phyloP scores from a whole-genome alignment of 2,113 vertebrate genomes.

The Mugil cephalus region DNA sequence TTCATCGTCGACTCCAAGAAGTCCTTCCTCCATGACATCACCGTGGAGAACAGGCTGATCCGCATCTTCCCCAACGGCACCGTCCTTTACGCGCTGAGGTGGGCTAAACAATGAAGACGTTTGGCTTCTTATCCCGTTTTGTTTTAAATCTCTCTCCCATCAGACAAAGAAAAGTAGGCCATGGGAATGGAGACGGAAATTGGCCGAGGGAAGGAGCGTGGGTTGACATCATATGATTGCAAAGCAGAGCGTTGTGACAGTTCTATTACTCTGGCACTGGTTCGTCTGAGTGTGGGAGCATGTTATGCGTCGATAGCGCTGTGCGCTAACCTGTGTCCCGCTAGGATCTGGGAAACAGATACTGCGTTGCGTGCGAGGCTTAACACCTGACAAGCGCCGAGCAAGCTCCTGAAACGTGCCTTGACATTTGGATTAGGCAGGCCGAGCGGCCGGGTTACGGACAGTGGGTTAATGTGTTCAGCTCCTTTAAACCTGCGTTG shows the following conservation, averaged over 20 bases:
- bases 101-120: constrained; percentile 11
- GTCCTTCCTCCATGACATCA: constrained; percentile 94
- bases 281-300: constrained; percentile 21
- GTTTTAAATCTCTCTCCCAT: constrained; percentile 3
- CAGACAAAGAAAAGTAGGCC: constrained; percentile 46
- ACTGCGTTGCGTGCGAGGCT: constrained; percentile 19
- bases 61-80: constrained; percentile 94
- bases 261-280: constrained; percentile 42
- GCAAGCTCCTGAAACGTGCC: constrained; percentile 10
- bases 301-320: constrained; percentile 33
- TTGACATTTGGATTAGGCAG: constrained; percentile 15
- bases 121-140: constrained; percentile 1
- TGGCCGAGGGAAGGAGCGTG: constrained; percentile 30
- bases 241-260: constrained; percentile 32
- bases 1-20: constrained; percentile 95
- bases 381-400: constrained; percentile 20
- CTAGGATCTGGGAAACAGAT: constrained; percentile 17
- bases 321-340: constrained; percentile 11
- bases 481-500: constrained; percentile 36
- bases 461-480: constrained; percentile 32
- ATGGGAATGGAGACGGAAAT: constrained; percentile 33
- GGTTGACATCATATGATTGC: constrained; percentile 50
- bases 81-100: constrained; percentile 91
- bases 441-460: constrained; percentile 25
- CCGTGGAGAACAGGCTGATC: constrained; percentile 93